Evolutionary conservation across 2,797 vertebrate species (phyloP).

Genomic region (Botia almorhae): DNA sequence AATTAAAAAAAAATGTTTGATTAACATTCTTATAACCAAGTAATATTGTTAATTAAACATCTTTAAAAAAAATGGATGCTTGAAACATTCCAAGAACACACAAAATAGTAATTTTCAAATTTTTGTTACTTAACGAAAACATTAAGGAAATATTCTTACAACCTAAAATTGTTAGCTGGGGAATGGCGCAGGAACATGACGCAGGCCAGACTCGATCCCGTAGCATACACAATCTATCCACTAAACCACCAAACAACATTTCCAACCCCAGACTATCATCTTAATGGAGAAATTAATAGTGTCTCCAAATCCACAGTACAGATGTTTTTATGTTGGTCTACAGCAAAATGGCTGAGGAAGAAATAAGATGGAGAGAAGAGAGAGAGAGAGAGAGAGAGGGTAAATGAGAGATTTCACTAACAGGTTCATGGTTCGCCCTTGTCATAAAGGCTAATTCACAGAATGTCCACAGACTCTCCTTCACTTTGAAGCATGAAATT

Average conservation of each 20-base stretch:
- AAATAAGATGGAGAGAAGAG: not conserved
- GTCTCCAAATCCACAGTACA: not conserved
- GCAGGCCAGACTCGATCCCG: not conserved
- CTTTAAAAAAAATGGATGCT: no score
- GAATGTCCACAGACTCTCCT: slow-evolving; percentile 57
- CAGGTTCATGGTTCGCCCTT: slow-evolving; percentile 27
- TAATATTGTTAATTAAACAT: no score
- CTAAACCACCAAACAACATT: not conserved
- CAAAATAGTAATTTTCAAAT: no score
- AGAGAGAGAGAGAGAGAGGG: not conserved
- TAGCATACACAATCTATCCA: not conserved
- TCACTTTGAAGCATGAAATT: slow-evolving; percentile 58
- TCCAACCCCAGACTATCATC: not conserved
- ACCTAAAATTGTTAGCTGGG: no score
- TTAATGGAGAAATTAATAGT: not conserved
- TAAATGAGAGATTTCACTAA: slow-evolving; percentile 43
- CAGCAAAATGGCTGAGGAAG: not conserved
- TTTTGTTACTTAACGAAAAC: no score
- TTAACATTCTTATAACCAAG: no score
- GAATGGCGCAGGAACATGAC: not conserved
- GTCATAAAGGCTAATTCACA: slow-evolving; percentile 60
- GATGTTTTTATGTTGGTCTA: not conserved
- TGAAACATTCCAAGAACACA: no score
- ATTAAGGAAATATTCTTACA: not conserved
- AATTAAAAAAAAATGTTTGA: no score